Evolutionary conservation across 2,888 invertebrate genomes (phyloP).

Genomic region (Dorcus hopei): DNA sequence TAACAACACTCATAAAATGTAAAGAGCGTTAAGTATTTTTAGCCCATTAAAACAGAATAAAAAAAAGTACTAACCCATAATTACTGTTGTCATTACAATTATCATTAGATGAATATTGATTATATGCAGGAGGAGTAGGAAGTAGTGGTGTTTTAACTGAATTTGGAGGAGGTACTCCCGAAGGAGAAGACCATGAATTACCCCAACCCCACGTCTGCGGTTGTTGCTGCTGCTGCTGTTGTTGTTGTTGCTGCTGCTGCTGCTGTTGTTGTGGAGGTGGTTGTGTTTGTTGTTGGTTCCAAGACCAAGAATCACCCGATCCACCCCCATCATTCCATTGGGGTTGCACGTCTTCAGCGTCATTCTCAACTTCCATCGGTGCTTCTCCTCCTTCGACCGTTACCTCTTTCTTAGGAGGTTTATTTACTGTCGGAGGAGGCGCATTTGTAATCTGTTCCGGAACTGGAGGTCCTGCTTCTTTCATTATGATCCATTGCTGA

Average conservation of each 20-base stretch:
- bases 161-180: constrained; percentile 45
- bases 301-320: constrained; percentile 37
- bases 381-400: constrained; percentile 74
- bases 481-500: constrained; percentile 98
- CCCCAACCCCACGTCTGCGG: constrained; percentile 38
- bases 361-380: constrained; percentile 83
- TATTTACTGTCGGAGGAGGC: constrained; percentile 52
- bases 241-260: too few relatives aligned
- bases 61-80: constrained; percentile 8
- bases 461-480: constrained; percentile 61
- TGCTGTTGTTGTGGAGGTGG: too few relatives aligned
- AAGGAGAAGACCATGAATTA: constrained; percentile 44
- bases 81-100: constrained; percentile 16
- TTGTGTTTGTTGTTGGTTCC: constrained; percentile 49
- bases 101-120: constrained; percentile 30
- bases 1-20: too few relatives aligned
- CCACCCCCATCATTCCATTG: constrained; percentile 22
- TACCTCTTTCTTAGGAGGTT: constrained; percentile 38
- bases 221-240: too few relatives aligned
- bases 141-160: constrained; percentile 41
- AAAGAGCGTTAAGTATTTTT: too few relatives aligned
- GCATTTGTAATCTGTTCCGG: constrained; percentile 57
- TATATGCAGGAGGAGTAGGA: constrained; percentile 42
- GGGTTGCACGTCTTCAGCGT: constrained; percentile 59
- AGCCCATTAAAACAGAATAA: too few relatives aligned